Base-by-base conservation (phyloP, 2,113 vertebrate genomes). In the Aramus guarauna region DNA sequence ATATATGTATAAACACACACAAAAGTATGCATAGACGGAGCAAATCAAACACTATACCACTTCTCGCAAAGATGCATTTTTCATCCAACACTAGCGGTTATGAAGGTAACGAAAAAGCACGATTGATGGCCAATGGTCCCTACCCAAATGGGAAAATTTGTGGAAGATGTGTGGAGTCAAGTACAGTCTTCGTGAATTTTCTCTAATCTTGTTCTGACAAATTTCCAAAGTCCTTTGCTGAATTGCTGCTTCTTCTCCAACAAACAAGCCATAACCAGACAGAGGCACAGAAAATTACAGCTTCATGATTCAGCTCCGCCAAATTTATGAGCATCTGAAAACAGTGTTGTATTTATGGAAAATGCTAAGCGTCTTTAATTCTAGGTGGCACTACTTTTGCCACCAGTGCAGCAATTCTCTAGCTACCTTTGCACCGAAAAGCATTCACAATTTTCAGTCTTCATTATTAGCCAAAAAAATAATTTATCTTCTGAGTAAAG, bases 401-500 rank as follows among this genome's bases (percentile, higher is more conserved):
- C 29, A 88, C 29, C 6, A 55, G 27, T 74, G 36, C 3, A 67
- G 48, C 9, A 72, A 52, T 75, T 80, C 27, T 63, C 71, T 82
- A 45, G 15, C 39, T 92, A 75, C 10, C 6, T 7, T 74, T 87
- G 12, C 39, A 63, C n/a, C 75, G 94, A 77, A 94, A 71, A 78
- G 7, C 43, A 43, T 68, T 68, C 83, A 50, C 5, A 62, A 24
- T 86, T 83, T 84, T 92, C 71, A 68, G 23, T 60, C 56, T 78
- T 90, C n/a, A 26, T 34, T 52, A 74, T 85, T 69, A 87, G 9
- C 55, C 63, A 95, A 78, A 80, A 82, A 94, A 82, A 82, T 53
- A 94, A 64, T 55, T 64, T 37, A n/a, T 85, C 52, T 92, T 91
- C 53, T 94, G 85, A 92, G 58, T 76, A 92, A 92, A 91, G 47